Base-by-base conservation (phyloP, 2,797 vertebrate genomes). In the Craterocephalus amniculus region DNA sequence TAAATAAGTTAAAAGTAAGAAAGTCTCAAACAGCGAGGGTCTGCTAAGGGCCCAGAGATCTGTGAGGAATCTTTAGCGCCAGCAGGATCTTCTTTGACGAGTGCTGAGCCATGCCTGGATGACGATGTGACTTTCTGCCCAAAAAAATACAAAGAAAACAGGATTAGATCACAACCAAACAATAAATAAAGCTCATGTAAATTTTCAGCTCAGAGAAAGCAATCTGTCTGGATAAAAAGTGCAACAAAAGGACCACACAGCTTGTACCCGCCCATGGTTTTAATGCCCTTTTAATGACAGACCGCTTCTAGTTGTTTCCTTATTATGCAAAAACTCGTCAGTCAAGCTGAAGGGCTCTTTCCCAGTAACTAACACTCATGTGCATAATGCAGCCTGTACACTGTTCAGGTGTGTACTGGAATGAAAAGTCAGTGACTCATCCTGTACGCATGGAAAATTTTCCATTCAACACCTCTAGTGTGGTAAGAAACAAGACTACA, bases 281-380 rank as follows among this genome's bases (percentile, higher is more conserved):
- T 66, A 66, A 82, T 66, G 6, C 27, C 70, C 54, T 51, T 73
- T 67, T 59, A 70, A 86, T 81, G 65, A 72, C 49, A 20, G 3
- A n/a, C 20, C 4, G 10, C 26, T 63, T 72, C 4, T 3, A 32
- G 52, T 56, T 11, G 58, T 78, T 83, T 84, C 57, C 67, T 54
- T 52, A 80, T 85, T 74, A 81, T 78, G 75, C 49, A 69, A 75
- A 70, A 91, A 88, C 89, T 63, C 22, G 90, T 90, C 85, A 1
- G 62, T 83, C 87, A 6, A 54, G 79, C 73, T 88, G 58, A 22
- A 16, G 1, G n/a, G 38, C 71, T 70, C 48, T 73, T 75, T 31
- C 45, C 12, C 58, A n/a, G 14, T n/a, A n/a, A 55, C 65, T 67
- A 70, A 65, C 48, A 56, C 68, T 27, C 59, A 51, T 18, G 18